Base-by-base conservation (phyloP, 2,888 invertebrate species). In the Pilophorus perplexus region DNA sequence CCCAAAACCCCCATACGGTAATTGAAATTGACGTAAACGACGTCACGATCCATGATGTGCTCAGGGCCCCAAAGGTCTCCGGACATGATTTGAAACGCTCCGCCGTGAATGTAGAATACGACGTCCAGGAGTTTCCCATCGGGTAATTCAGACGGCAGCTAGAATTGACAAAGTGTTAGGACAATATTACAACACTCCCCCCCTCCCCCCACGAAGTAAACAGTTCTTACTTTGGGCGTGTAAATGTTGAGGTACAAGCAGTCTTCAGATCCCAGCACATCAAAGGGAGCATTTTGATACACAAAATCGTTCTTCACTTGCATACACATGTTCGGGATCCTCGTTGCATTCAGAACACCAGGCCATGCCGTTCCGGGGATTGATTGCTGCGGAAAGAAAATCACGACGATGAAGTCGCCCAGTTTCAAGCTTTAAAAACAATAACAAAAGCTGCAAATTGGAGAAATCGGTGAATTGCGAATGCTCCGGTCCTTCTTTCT, bases 111-210 rank as follows among this genome's bases (percentile, higher is more conserved):
- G 59, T 70, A 74, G 8, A 74, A 73, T 57, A 75, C 68, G 6
- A 75, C 75, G 37, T 79, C 78, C 48, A 78, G 70, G 40, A 75
- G 64, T 8, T 70, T 67, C 20, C 68, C 68, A 10, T 65, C 59
- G 4, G 59, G 59, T 14, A 59, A 23, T 5, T 59, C 59, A 2
- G 59, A 20, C 22, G 59, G 59, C 4, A 59, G 42, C 59, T 59
- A 23, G 14, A 42, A 42, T n/a, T 33, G 33, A n/a, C n/a, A 12
- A 8, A 33, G 12, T 8, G 6, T 6, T 33, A 33, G 20, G 12
- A 3, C 20, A 44, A 44, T 46, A n/a, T n/a, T n/a, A n/a, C n/a
- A n/a, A n/a, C n/a, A n/a, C n/a, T n/a, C n/a, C n/a, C n/a, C 33
- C 33, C 33, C 33, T 10, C 33, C 8, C 8, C 8, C 12, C 33